phyloP scores from a whole-genome alignment of 2,113 vertebrate species.

The Artemisiospiza belli region DNA sequence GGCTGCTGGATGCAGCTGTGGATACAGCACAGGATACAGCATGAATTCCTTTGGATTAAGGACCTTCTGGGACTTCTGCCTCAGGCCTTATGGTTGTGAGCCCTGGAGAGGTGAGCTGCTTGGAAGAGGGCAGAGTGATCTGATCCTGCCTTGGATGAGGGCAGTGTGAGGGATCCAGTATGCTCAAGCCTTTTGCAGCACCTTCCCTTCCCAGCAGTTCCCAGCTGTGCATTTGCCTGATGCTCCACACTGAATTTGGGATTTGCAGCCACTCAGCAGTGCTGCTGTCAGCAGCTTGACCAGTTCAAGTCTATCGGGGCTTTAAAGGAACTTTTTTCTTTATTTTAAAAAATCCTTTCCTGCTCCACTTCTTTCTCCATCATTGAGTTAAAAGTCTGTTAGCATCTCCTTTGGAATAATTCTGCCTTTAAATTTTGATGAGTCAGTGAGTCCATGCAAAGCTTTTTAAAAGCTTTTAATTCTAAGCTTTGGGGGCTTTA shows the following conservation, averaged over 20 bases:
- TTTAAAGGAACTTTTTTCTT: not conserved
- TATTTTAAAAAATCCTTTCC: constrained; percentile 1
- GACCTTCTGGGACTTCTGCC: not conserved
- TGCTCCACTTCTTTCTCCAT: constrained; percentile 24
- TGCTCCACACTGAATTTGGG: not conserved
- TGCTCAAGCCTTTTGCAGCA: not conserved
- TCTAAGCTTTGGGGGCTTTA: constrained; percentile 49
- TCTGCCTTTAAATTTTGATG: constrained; percentile 68
- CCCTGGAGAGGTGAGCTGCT: not conserved
- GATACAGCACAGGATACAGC: not conserved
- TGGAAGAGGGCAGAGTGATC: not conserved
- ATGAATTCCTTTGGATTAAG: not conserved
- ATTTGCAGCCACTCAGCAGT: not conserved
- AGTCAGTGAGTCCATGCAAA: constrained; percentile 38
- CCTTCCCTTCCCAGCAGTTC: not conserved
- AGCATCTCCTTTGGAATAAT: constrained; percentile 36
- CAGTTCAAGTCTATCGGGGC: not conserved
- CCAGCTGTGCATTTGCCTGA: not conserved
- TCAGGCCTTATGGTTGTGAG: not conserved
- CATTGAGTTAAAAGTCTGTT: constrained; percentile 40
- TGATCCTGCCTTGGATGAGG: too few species aligned
- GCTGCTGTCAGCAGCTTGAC: not conserved
- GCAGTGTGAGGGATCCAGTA: not conserved
- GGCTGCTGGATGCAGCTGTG: not conserved
- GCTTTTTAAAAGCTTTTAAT: constrained; percentile 64